Percentiles rank a stretch among this genome's conserved stretches.
Evolutionary conservation across 2,797 vertebrate genomes (phyloP).

Genomic region (Squalus acanthias): DNA sequence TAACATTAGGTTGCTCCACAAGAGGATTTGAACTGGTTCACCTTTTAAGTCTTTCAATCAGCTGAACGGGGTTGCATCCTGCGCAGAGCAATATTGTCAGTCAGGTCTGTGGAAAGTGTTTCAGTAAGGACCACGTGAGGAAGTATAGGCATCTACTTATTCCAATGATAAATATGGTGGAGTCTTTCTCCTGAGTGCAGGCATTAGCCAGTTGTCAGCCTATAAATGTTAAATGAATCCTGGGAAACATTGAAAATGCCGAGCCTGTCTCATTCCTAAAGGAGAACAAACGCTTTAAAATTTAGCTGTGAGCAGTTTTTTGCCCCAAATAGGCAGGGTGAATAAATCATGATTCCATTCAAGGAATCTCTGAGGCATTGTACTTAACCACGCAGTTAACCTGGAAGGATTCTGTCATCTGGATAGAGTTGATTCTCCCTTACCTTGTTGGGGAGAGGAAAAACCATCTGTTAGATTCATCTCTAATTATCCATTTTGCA

Average conservation of each 20-base stretch:
- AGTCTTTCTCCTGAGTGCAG: not conserved
- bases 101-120: not conserved
- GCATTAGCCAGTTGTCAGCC: not conserved
- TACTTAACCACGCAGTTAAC: not conserved
- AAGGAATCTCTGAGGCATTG: not conserved
- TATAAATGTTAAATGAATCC: not conserved
- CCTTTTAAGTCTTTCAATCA: not conserved
- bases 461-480: not conserved
- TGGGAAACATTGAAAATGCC: conserved; percentile 1
- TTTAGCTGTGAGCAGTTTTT: not conserved
- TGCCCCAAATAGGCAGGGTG: not conserved
- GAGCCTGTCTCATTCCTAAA: not conserved
- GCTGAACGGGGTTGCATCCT: not conserved
- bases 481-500: too few species aligned
- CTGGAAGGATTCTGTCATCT: not conserved
- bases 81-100: not conserved
- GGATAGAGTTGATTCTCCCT: not conserved
- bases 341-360: not conserved
- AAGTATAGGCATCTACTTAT: not conserved
- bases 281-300: not conserved
- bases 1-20: not conserved
- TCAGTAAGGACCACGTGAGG: not conserved
- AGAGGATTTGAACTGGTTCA: not conserved
- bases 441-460: not conserved
- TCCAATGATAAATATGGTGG: not conserved